Evolutionary conservation across 2,888 invertebrate species (phyloP).

Genomic region (Gerris lacustris): DNA sequence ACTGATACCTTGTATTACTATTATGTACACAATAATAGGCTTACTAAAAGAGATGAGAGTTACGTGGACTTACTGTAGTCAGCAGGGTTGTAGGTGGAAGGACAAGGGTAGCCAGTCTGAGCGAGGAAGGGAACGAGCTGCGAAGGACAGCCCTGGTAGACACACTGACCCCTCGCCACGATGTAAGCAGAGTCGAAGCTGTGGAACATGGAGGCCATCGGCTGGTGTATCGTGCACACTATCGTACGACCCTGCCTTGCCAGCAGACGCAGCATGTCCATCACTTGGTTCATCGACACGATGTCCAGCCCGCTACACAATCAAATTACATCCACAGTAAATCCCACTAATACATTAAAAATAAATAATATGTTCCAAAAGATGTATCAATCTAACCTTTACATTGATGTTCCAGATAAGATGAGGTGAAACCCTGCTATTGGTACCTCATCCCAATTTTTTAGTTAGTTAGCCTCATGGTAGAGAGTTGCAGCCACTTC

Average conservation of each 20-base stretch:
- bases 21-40: too few relatives aligned
- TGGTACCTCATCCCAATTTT: too few relatives aligned
- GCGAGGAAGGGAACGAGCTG: conserved; percentile 58
- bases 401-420: too few relatives aligned
- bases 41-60: too few relatives aligned
- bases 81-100: conserved; percentile 65
- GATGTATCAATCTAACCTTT: too few relatives aligned
- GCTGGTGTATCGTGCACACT: conserved; percentile 69
- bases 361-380: not conserved
- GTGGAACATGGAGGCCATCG: conserved; percentile 61
- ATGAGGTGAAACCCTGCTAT: too few relatives aligned
- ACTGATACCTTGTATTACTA: too few relatives aligned
- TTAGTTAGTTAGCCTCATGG: too few relatives aligned
- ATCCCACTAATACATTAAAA: too few relatives aligned
- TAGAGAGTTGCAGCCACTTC: too few relatives aligned
- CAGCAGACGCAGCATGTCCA: conserved; percentile 53
- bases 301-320: conserved; percentile 50
- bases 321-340: not conserved
- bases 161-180: conserved; percentile 49
- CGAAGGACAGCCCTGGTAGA: conserved; percentile 54
- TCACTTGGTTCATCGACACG: conserved; percentile 58
- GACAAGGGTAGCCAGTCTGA: conserved; percentile 53
- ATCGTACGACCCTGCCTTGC: conserved; percentile 61
- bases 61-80: conserved; percentile 44
- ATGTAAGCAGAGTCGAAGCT: conserved; percentile 62